phyloP scores from a whole-genome alignment of 2,888 invertebrate genomes.

The Globia sparganii region DNA sequence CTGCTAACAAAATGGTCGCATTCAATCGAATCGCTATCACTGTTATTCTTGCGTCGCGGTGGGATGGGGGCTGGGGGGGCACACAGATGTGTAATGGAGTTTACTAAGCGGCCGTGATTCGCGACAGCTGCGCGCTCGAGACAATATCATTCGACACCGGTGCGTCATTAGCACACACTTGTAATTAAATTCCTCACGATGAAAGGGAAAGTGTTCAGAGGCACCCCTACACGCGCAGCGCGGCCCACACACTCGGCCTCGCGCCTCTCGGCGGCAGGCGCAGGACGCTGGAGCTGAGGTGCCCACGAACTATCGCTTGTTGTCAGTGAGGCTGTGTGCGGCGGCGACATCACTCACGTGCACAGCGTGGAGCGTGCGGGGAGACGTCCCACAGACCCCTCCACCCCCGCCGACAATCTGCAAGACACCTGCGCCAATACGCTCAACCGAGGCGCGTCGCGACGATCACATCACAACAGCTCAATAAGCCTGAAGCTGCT shows the following conservation, averaged over 20 bases:
- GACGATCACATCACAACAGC: not conserved
- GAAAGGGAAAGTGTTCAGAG: slow-evolving; percentile 12
- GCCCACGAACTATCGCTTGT: not conserved
- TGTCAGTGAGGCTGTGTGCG: not conserved
- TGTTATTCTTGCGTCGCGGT: not conserved
- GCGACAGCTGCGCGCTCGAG: slow-evolving; percentile 31
- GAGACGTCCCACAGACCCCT: not conserved
- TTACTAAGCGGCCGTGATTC: slow-evolving; percentile 25
- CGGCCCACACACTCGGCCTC: not conserved
- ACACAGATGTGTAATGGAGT: slow-evolving; percentile 8
- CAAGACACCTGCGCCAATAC: not conserved
- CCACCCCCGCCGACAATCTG: not conserved
- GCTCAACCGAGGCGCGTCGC: not conserved
- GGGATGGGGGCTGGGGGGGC: not conserved
- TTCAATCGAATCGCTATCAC: not conserved
- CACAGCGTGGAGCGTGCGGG: too few species aligned
- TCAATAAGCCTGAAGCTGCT: not conserved
- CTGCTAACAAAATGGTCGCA: not conserved
- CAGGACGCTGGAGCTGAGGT: not conserved
- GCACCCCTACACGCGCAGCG: not conserved
- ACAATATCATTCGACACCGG: slow-evolving; percentile 16
- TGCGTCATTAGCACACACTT: slow-evolving; percentile 26
- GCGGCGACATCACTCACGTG: not conserved
- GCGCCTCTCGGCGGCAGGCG: not conserved
- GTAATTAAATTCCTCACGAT: slow-evolving; percentile 36